Evolutionary conservation across 2,888 invertebrate genomes (phyloP).

Genomic region (Drosophila putrida): DNA sequence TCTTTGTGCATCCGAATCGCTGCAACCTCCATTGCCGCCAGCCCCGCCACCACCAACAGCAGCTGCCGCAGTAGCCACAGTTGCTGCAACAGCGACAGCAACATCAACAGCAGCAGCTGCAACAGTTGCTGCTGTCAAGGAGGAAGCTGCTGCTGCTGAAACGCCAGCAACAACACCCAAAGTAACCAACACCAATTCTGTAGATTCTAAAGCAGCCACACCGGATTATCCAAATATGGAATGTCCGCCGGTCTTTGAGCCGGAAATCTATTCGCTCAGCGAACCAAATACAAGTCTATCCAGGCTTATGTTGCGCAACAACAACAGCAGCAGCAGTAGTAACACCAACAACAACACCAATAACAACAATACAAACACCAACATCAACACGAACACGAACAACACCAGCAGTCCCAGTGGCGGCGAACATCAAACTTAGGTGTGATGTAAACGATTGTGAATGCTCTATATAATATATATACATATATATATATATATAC

Average conservation of each 20-base stretch:
- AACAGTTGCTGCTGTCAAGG: constrained; percentile 29
- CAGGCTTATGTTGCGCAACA: constrained; percentile 82
- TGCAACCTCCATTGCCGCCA: constrained; percentile 71
- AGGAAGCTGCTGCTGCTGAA: constrained; percentile 2
- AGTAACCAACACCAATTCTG: constrained; percentile 63
- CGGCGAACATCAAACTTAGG: constrained; percentile 69
- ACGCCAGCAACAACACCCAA: constrained; percentile 59
- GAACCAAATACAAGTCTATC: constrained; percentile 84
- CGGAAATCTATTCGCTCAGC: constrained; percentile 92
- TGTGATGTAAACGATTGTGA: constrained; percentile 75
- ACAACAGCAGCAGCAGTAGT: constrained; percentile 58
- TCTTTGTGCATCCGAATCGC: constrained; percentile 64
- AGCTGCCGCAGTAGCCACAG: constrained; percentile 42
- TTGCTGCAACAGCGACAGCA: constrained; percentile 23
- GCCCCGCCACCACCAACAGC: constrained; percentile 79
- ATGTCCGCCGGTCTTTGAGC: constrained; percentile 94
- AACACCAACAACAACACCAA: constrained; percentile 29
- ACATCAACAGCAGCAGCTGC: constrained; percentile 66
- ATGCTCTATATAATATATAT: constrained; percentile 62
- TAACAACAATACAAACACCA: constrained; percentile 32
- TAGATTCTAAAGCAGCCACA: constrained; percentile 81
- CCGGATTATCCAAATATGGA: constrained; percentile 92
- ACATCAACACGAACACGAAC: constrained; percentile 9
- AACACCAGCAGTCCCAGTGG: constrained; percentile 65
- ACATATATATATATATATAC: constrained; percentile 17